Evolutionary conservation across 2,888 invertebrate genomes (phyloP).

Genomic region (Scaeva pyrastri): DNA sequence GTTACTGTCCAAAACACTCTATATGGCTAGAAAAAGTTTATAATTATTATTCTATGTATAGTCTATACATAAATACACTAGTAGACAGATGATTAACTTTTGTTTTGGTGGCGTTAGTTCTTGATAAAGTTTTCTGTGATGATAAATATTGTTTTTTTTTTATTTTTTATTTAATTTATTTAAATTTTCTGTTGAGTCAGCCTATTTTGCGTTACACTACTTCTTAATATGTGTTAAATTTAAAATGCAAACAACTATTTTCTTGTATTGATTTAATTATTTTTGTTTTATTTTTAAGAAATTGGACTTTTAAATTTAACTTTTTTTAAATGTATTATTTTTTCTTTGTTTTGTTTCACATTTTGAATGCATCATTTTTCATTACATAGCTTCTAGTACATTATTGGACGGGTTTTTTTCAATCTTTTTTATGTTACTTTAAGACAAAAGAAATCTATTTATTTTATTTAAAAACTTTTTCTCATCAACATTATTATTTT

Average conservation of each 20-base stretch:
- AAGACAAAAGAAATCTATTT: slow-evolving; percentile 55
- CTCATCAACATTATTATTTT: slow-evolving; percentile 33
- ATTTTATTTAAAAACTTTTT: slow-evolving; percentile 13
- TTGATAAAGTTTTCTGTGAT: slow-evolving; percentile 62
- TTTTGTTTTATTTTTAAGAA: slow-evolving; percentile 33
- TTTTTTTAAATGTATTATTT: not conserved
- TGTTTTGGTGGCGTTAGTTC: slow-evolving; percentile 67
- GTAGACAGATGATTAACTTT: slow-evolving; percentile 18
- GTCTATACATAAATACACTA: slow-evolving; percentile 58
- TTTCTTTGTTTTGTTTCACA: slow-evolving; percentile 31
- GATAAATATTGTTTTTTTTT: slow-evolving; percentile 50
- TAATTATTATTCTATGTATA: slow-evolving; percentile 55
- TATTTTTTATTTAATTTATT: slow-evolving; percentile 23
- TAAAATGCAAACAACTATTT: slow-evolving; percentile 48
- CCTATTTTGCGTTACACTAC: slow-evolving; percentile 69
- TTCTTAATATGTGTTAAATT: slow-evolving; percentile 48
- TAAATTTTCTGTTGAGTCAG: slow-evolving; percentile 47
- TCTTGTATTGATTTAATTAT: slow-evolving; percentile 16
- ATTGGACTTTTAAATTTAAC: slow-evolving; percentile 59
- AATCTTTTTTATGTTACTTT: slow-evolving; percentile 74
- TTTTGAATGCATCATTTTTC: slow-evolving; percentile 64
- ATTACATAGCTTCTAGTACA: slow-evolving; percentile 71
- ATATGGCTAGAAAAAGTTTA: slow-evolving; percentile 42
- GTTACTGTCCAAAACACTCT: slow-evolving; percentile 59
- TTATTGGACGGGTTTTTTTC: slow-evolving; percentile 74